Evolutionary conservation across 2,113 vertebrate genomes (phyloP), one percentile per base, ranked within the genome.

Genomic region (Semicossyphus pulcher): DNA sequence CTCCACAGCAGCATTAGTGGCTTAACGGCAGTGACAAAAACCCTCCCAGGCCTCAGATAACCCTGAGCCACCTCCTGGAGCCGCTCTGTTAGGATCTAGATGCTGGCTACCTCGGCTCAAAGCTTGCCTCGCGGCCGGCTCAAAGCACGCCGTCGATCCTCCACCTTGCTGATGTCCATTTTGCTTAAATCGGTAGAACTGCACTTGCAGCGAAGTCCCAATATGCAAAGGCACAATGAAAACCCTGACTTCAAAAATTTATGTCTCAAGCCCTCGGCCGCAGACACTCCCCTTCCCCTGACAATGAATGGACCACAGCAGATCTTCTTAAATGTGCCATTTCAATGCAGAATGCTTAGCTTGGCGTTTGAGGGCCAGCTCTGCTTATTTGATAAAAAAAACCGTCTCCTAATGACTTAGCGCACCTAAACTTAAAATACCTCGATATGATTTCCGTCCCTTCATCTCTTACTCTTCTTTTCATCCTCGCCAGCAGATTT

Each of bases 341-440:
- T 92, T 94, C 86, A 93, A 94, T 91, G 88, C 84, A 65, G 77
- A 91, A 78, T 90, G 92, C 92, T 94, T 91, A 90, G 91, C 91
- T 89, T 20, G 80, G 82, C 88, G 72, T 91, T 92, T 86, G 57
- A 47, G 62, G 89, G 58, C 74, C 88, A 79, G 81, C 77, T 86
- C 78, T 85, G 86, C 91, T 92, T 92, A 88, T 90, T 88, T 89
- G 87, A 93, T 88, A 81, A 83, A 89, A 90, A 78, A 61, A 62
- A 3, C 2, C 51, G 61, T 60, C 59, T 70, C 54, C 66, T 92
- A 90, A 93, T 90, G 90, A 92, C 89, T 88, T 86, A 77, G 88
- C 75, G 65, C 70, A 76, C 78, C 83, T 89, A 56, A 90, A 91
- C 85, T 89, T 91, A 29, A 92, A 92, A 92, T 81, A 90, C 89